Percentiles rank a stretch among this genome's conserved stretches.
Evolutionary conservation across 1,140 invertebrate species (phyloP).

Genomic region (Drosophila elegans): DNA sequence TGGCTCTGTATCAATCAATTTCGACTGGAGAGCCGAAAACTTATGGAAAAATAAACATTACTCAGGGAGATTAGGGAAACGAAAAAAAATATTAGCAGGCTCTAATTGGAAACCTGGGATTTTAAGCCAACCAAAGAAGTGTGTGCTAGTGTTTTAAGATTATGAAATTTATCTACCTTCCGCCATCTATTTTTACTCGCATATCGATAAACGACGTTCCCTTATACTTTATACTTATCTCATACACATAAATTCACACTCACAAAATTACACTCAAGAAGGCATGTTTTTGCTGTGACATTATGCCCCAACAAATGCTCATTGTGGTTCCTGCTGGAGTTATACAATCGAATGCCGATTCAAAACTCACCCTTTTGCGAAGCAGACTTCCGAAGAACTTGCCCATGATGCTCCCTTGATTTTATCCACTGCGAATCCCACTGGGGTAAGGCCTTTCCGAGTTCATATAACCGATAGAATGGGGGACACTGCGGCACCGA

Average conservation of each 20-base stretch:
- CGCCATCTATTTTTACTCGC: neutral
- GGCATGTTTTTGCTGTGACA: constrained; percentile 2
- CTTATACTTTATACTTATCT: constrained; percentile 4
- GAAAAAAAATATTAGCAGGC: neutral
- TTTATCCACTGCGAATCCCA: constrained; percentile 1
- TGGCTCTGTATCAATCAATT: neutral
- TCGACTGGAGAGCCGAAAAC: neutral
- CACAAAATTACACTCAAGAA: neutral
- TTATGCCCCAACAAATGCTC: constrained; percentile 14
- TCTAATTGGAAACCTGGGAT: neutral
- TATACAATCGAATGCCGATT: constrained; percentile 1
- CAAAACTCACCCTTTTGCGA: constrained; percentile 40
- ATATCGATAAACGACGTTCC: constrained; percentile 1
- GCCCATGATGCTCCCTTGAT: constrained; percentile 30
- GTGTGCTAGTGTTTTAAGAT: neutral
- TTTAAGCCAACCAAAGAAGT: neutral
- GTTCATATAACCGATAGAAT: neutral
- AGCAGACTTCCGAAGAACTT: constrained; percentile 48
- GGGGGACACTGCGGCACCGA: constrained; percentile 39
- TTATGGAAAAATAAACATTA: neutral
- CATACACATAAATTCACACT: constrained; percentile 16
- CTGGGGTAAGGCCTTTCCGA: neutral
- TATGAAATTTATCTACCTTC: neutral
- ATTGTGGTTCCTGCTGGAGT: constrained; percentile 12
- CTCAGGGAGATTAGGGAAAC: neutral